Evolutionary conservation across 2,113 vertebrate genomes (phyloP).

Genomic region (Ptychochromis oligacanthus): DNA sequence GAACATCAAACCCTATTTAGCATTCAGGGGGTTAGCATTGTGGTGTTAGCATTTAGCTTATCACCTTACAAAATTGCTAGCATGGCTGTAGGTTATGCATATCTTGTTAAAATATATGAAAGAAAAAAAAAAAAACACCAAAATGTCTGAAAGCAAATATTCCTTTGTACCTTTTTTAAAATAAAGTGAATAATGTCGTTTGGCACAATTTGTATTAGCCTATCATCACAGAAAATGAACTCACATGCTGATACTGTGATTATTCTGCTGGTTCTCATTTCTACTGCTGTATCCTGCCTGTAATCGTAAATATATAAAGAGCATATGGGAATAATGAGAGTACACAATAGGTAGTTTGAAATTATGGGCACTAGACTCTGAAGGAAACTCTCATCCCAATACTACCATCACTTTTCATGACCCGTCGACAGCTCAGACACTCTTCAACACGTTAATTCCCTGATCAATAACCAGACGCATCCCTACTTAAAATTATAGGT

Average conservation of each 20-base stretch:
- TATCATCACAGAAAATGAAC: not conserved
- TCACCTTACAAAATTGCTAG: not conserved
- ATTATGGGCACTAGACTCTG: not conserved
- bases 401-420: not conserved
- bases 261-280: not conserved
- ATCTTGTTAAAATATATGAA: too few species aligned
- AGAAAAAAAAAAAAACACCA: too few species aligned
- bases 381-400: not conserved
- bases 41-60: not conserved
- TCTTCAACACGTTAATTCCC: not conserved
- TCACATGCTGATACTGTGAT: not conserved
- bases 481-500: conserved; percentile 20
- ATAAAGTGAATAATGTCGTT: too few species aligned
- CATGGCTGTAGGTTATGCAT: not conserved
- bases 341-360: not conserved
- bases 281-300: not conserved
- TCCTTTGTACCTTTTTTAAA: not conserved
- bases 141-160: not conserved
- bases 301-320: not conserved
- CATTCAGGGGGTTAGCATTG: not conserved
- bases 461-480: conserved; percentile 25
- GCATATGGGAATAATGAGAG: too few species aligned
- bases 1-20: too few species aligned
- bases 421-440: not conserved
- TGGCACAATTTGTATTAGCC: too few species aligned